phyloP scores from a whole-genome alignment of 2,888 invertebrate species.

The Girardia tigrina region DNA sequence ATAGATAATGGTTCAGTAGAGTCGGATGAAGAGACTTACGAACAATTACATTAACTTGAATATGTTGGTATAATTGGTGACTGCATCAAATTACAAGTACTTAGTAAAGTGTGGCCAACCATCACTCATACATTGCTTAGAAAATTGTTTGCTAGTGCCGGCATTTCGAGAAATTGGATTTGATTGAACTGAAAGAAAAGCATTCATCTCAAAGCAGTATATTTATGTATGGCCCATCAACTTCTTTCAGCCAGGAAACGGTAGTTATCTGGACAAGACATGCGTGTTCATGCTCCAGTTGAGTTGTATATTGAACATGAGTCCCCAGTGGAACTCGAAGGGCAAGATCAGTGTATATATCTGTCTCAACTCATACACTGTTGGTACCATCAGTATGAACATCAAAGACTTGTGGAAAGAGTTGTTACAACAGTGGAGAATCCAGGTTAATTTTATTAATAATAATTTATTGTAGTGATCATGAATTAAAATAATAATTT shows the following conservation, averaged over 20 bases:
- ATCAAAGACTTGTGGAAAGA: too few species aligned
- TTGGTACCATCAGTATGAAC: too few species aligned
- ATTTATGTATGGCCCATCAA: slow-evolving; percentile 98
- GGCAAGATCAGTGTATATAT: too few species aligned
- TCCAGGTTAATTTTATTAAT: too few species aligned
- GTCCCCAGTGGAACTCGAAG: slow-evolving; percentile 52
- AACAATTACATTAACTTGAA: slow-evolving; percentile 52
- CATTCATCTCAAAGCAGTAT: slow-evolving; percentile 51
- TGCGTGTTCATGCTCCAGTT: slow-evolving; percentile 85
- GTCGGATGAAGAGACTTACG: too few species aligned
- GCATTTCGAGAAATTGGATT: slow-evolving; percentile 71
- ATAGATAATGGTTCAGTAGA: too few species aligned
- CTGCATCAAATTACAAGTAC: slow-evolving; percentile 63
- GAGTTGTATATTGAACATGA: slow-evolving; percentile 83
- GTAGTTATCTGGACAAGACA: slow-evolving; percentile 73
- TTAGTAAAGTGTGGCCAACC: neutral
- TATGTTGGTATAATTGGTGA: slow-evolving; percentile 74
- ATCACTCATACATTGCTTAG: slow-evolving; percentile 43
- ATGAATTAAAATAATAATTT: too few species aligned
- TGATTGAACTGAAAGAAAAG: neutral
- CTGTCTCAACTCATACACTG: too few species aligned
- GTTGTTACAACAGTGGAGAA: too few species aligned
- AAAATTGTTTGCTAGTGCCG: slow-evolving; percentile 86
- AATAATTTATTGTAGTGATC: too few species aligned
- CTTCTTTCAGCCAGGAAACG: slow-evolving; percentile 64